phyloP scores from a whole-genome alignment of 2,888 invertebrate species.

The Himalopsyche kuldschensis region DNA sequence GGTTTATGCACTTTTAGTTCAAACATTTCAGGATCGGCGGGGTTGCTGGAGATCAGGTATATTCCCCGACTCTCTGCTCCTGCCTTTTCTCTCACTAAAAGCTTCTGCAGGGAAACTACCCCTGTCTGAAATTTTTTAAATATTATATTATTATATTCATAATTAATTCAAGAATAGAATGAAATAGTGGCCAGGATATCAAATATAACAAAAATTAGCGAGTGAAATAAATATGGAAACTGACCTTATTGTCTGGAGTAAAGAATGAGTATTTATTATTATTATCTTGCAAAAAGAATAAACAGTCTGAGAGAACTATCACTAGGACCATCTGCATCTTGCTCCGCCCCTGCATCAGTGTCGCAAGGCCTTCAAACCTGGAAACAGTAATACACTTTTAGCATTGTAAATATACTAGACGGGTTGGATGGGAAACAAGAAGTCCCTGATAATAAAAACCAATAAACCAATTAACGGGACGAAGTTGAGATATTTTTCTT shows the following conservation, averaged over 20 bases:
- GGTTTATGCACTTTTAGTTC: constrained; percentile 87
- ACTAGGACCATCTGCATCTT: constrained; percentile 88
- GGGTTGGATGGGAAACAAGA: background rate
- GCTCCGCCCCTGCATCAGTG: constrained; percentile 86
- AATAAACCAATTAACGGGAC: background rate
- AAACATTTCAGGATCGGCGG: constrained; percentile 94
- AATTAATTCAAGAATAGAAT: too few relatives aligned
- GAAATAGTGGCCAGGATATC: too few relatives aligned
- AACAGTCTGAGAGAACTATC: constrained; percentile 86
- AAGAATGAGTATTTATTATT: constrained; percentile 93
- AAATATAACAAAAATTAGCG: too few relatives aligned
- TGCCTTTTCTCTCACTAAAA: constrained; percentile 91
- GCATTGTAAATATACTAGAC: background rate
- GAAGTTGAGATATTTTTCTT: background rate
- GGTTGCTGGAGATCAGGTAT: constrained; percentile 91
- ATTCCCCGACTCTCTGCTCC: constrained; percentile 88
- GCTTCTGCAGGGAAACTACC: constrained; percentile 87
- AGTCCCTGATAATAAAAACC: background rate
- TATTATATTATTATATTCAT: too few relatives aligned
- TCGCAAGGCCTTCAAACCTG: constrained; percentile 86
- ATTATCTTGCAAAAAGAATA: constrained; percentile 89
- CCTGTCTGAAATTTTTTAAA: constrained; percentile 68
- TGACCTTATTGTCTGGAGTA: constrained; percentile 89
- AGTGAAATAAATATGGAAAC: background rate
- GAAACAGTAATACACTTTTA: background rate